phyloP scores from a whole-genome alignment of 2,113 vertebrate genomes.

The Ceratotherium simum region DNA sequence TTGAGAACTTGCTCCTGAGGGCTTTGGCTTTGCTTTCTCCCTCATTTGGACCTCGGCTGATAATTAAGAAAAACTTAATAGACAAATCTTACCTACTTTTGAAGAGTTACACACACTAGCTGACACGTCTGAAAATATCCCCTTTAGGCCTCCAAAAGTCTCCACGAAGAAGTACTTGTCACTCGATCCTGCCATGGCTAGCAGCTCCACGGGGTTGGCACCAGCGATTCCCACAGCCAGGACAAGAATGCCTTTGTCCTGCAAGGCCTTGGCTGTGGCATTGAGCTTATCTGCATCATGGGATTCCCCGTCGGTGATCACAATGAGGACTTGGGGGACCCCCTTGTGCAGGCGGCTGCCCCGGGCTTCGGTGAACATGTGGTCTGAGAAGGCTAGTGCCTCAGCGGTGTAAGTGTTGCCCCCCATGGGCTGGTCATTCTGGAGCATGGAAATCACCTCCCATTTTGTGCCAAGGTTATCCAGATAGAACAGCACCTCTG shows the following conservation, averaged over 20 bases:
- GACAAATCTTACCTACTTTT: constrained; percentile 74
- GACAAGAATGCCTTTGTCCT: constrained; percentile 80
- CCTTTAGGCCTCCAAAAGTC: constrained; percentile 81
- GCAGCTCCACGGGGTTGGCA: constrained; percentile 77
- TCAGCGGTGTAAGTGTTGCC: constrained; percentile 73
- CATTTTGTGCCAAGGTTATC: constrained; percentile 57
- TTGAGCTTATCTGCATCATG: constrained; percentile 70
- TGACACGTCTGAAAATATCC: constrained; percentile 80
- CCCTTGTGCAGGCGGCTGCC: constrained; percentile 78
- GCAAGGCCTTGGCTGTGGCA: constrained; percentile 68
- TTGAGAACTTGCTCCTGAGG: background rate
- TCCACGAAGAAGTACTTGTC: constrained; percentile 84
- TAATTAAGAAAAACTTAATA: background rate
- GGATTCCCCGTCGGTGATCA: constrained; percentile 85
- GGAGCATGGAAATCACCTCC: constrained; percentile 69
- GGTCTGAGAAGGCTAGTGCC: constrained; percentile 79
- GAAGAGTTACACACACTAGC: constrained; percentile 78
- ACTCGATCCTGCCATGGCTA: constrained; percentile 81
- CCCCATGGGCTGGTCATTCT: constrained; percentile 57
- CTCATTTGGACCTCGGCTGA: background rate
- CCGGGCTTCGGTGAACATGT: constrained; percentile 73
- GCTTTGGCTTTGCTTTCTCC: background rate
- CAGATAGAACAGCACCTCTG: constrained; percentile 80
- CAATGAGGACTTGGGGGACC: constrained; percentile 85
- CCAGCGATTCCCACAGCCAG: constrained; percentile 82